Percentiles rank a stretch among this genome's conserved stretches.
Conservation (phyloP, 1,140 invertebrate species). For the Pseudoatta argentina region DNA sequence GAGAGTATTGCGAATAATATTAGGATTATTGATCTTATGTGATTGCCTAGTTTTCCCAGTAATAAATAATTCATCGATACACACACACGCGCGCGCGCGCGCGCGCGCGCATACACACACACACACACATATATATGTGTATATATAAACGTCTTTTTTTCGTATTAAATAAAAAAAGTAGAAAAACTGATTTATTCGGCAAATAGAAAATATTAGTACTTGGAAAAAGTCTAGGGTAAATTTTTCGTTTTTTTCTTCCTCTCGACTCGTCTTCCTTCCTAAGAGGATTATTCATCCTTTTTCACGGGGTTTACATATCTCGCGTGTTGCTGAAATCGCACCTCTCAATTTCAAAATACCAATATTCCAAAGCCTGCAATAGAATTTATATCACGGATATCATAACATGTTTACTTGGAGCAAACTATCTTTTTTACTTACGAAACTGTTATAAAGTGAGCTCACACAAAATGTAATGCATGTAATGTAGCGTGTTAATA, state of each 20-base stretch:
- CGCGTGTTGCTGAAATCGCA: slow-evolving; percentile 21
- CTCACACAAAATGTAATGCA: background rate
- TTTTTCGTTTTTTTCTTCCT: background rate
- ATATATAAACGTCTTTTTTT: background rate
- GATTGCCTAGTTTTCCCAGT: background rate
- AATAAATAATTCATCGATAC: background rate
- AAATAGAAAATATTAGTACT: slow-evolving; percentile 4
- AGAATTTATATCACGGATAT: slow-evolving; percentile 4
- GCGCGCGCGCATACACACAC: no score
- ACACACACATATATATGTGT: no score
- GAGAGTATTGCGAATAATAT: background rate
- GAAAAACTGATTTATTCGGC: slow-evolving; percentile 11
- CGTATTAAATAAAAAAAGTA: background rate
- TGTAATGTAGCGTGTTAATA: background rate
- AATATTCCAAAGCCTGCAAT: slow-evolving; percentile 9
- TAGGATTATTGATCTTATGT: background rate
- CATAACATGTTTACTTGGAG: background rate
- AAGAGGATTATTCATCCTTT: slow-evolving; percentile 36
- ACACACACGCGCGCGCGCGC: no score
- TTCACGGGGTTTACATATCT: slow-evolving; percentile 41
- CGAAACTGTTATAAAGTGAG: background rate
- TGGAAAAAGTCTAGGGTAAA: background rate
- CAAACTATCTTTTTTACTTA: slow-evolving; percentile 5
- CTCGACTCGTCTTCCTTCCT: background rate
- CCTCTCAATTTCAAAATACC: slow-evolving; percentile 6